phyloP scores from a whole-genome alignment of 2,113 vertebrate genomes.

The Mastomys natalensis region DNA sequence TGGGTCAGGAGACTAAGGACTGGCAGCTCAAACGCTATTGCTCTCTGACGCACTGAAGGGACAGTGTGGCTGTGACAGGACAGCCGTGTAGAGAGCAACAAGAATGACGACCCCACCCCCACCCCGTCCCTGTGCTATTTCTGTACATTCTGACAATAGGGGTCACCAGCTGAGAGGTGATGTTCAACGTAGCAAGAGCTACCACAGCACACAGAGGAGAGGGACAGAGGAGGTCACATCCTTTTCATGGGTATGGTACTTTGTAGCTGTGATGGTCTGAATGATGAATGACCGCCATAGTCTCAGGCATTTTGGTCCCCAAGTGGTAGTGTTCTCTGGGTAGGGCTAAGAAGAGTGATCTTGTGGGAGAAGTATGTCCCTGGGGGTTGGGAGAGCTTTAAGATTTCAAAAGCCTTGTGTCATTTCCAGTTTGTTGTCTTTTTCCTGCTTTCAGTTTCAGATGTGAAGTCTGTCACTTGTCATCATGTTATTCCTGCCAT shows the following conservation, averaged over 20 bases:
- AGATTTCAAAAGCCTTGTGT: not conserved
- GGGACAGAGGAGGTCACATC: not conserved
- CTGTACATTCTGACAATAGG: not conserved
- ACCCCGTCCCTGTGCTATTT: not conserved
- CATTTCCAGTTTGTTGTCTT: not conserved
- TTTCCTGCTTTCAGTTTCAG: not conserved
- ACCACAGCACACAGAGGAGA: not conserved
- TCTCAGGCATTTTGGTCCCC: not conserved
- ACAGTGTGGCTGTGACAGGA: not conserved
- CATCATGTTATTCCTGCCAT: not conserved
- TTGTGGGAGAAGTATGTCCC: not conserved
- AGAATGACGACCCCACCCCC: not conserved
- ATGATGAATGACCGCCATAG: not conserved
- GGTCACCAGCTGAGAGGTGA: not conserved
- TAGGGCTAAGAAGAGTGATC: not conserved
- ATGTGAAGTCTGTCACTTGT: not conserved
- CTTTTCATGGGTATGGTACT: not conserved
- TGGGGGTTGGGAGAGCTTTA: not conserved
- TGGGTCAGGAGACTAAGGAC: not conserved
- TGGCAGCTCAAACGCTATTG: not conserved
- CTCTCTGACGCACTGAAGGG: not conserved
- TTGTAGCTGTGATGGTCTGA: not conserved
- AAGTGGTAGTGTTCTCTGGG: not conserved
- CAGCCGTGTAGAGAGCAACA: not conserved
- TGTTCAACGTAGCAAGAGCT: not conserved